A percentile compares a stretch with the other conserved stretches of the same genome.
These are phyloP conservation scores for Brevimyrus niger DNA, from an alignment of 2,113 vertebrate species.

Conservation along the genomic window DNA sequence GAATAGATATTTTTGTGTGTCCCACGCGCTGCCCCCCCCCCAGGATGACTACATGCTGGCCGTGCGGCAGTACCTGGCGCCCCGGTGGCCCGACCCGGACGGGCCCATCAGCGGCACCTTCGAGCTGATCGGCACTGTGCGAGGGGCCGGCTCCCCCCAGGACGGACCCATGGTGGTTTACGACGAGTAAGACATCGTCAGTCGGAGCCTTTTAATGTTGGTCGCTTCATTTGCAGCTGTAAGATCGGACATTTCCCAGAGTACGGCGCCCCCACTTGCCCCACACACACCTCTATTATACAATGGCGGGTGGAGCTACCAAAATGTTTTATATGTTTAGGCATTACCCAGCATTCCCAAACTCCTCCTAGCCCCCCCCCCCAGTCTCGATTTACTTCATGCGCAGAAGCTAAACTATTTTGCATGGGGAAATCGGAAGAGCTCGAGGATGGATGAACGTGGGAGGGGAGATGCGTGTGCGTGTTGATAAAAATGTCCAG, in stretches of 20 bases:
- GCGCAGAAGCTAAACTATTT: neutral
- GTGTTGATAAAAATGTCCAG: neutral
- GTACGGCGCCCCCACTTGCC: neutral
- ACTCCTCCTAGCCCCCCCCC: neutral
- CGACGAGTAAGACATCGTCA: constrained; percentile 73
- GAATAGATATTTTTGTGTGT: neutral
- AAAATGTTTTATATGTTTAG: neutral
- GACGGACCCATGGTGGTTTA: constrained; percentile 82
- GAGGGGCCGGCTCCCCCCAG: constrained; percentile 63
- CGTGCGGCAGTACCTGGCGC: constrained; percentile 80
- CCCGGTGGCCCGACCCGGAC: constrained; percentile 92
- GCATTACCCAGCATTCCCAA: neutral
- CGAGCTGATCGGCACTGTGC: constrained; percentile 78
- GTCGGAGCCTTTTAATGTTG: neutral
- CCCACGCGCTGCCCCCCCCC: neutral
- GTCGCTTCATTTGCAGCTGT: neutral
- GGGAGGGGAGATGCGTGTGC: neutral
- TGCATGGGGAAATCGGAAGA: neutral
- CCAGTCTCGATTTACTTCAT: neutral
- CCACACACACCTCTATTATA: neutral
- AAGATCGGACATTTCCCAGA: neutral
- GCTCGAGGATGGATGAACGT: neutral
- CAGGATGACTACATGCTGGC: constrained; percentile 92
- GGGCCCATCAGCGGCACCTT: constrained; percentile 87
- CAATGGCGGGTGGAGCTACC: neutral